Percentiles rank a stretch among this genome's conserved stretches.
These are phyloP conservation scores for Micronycteris hirsuta DNA, from an alignment of 2,113 vertebrate genomes.

Conservation along the genomic window DNA sequence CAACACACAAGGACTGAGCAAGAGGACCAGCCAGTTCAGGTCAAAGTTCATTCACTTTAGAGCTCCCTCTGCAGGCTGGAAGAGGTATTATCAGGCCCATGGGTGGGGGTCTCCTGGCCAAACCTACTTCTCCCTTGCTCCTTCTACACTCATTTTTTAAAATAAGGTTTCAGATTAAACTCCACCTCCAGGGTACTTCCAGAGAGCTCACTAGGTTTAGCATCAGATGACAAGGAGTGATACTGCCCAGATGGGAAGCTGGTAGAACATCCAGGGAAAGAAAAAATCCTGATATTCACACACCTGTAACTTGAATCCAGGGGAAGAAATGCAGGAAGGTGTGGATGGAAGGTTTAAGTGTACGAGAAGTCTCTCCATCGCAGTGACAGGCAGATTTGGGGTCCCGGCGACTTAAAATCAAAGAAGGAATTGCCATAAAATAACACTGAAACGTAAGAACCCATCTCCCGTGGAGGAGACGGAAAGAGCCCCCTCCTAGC, in stretches of 20 bases:
- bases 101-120: background rate
- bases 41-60: background rate
- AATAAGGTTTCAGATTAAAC: background rate
- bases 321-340: background rate
- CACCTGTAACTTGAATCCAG: background rate
- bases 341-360: background rate
- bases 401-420: background rate
- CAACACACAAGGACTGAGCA: background rate
- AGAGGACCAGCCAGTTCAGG: background rate
- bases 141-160: background rate
- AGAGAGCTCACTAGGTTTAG: background rate
- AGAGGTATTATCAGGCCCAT: too few relatives aligned
- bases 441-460: background rate
- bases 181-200: background rate
- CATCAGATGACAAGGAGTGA: background rate
- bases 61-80: background rate
- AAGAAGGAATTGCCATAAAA: background rate
- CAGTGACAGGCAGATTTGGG: background rate
- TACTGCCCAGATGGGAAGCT: background rate
- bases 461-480: background rate
- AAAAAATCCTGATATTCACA: background rate
- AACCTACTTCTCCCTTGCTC: background rate
- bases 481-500: background rate
- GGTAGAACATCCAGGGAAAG: background rate
- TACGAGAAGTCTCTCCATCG: too few relatives aligned